phyloP scores from a whole-genome alignment of 2,113 vertebrate genomes.

The Corythaixoides concolor region DNA sequence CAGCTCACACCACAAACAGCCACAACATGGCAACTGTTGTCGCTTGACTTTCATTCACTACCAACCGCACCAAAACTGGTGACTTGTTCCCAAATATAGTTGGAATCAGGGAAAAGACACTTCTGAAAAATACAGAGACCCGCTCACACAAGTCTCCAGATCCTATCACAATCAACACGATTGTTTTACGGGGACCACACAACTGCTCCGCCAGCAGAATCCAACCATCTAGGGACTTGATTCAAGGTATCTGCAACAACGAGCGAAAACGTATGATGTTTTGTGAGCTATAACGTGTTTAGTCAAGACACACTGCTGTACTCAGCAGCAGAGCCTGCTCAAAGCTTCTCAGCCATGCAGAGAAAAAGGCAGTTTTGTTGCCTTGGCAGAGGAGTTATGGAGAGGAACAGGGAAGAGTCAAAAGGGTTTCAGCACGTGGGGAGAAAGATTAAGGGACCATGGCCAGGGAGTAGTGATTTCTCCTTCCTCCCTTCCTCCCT shows the following conservation, averaged over 20 bases:
- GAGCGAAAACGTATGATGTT: neutral
- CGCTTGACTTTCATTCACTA: neutral
- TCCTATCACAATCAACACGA: neutral
- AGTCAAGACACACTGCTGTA: slow-evolving; percentile 9
- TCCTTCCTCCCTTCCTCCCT: neutral
- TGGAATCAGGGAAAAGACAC: neutral
- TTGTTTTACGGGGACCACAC: neutral
- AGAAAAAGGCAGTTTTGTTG: neutral
- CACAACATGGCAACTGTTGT: neutral
- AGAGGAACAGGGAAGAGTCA: neutral
- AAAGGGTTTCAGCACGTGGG: neutral
- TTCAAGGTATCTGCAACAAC: neutral
- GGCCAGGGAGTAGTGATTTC: neutral
- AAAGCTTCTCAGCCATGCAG: slow-evolving; percentile 21
- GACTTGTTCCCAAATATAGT: neutral
- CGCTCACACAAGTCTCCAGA: neutral
- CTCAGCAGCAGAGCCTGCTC: neutral
- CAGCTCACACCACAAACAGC: neutral
- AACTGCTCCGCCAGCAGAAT: neutral
- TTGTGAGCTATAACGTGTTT: slow-evolving; percentile 1
- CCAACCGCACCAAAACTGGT: neutral
- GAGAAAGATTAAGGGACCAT: neutral
- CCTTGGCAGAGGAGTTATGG: neutral
- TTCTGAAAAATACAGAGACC: neutral
- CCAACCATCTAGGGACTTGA: neutral